Evolutionary conservation across 2,888 invertebrate species (phyloP).

Genomic region (Drosophila sordidula): DNA sequence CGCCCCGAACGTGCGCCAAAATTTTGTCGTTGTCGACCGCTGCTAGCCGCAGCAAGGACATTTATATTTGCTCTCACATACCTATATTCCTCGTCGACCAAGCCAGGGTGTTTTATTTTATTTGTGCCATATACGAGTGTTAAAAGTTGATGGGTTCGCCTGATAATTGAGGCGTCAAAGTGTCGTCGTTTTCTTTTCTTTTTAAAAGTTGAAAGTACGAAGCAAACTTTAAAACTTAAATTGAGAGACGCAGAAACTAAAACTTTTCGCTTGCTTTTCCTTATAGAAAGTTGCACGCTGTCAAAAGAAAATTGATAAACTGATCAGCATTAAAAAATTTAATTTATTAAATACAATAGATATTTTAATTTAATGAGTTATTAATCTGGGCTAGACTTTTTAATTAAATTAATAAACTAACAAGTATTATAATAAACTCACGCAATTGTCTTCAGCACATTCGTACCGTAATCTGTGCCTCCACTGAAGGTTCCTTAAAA

Average conservation of each 20-base stretch:
- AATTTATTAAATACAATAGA: not conserved
- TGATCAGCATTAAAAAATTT: not conserved
- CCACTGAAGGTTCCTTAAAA: not conserved
- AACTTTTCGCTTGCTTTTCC: conserved; percentile 2
- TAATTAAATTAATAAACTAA: too few species aligned
- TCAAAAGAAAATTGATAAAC: not conserved
- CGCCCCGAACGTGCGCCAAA: conserved; percentile 65
- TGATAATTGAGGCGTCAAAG: conserved; percentile 27
- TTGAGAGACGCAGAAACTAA: not conserved
- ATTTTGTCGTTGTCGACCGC: conserved; percentile 57
- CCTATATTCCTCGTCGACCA: conserved; percentile 28
- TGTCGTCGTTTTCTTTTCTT: conserved; percentile 2
- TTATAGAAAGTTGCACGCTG: not conserved
- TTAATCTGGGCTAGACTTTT: too few species aligned
- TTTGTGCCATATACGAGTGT: conserved; percentile 10
- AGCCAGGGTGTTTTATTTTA: conserved; percentile 13
- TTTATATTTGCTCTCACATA: conserved; percentile 64
- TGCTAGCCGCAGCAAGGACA: conserved; percentile 73
- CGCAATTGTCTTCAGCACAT: too few species aligned
- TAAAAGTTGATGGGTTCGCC: conserved; percentile 17
- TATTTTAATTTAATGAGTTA: too few species aligned
- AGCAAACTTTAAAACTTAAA: conserved; percentile 5
- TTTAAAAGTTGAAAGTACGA: not conserved
- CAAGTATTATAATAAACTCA: too few species aligned
- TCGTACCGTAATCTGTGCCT: too few species aligned